Percentiles rank a stretch among this genome's conserved stretches.
These are phyloP conservation scores for Geococcyx californianus DNA, from an alignment of 2,113 vertebrate species.

Conservation along the genomic window DNA sequence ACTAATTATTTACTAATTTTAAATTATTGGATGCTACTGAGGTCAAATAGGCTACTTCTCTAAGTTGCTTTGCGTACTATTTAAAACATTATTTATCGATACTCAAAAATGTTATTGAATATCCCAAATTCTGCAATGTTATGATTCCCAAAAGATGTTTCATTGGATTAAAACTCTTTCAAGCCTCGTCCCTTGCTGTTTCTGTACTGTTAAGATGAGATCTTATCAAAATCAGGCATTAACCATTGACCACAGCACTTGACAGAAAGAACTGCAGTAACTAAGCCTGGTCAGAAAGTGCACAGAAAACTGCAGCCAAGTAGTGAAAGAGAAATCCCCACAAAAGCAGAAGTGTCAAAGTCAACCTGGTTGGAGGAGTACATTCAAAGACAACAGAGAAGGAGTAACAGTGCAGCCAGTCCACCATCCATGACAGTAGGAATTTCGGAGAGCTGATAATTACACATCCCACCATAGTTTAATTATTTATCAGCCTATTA, in stretches of 20 bases:
- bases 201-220: neutral
- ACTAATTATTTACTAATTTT: neutral
- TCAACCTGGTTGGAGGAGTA: neutral
- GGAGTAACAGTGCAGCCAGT: neutral
- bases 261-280: neutral
- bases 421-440: neutral
- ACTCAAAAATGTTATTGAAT: neutral
- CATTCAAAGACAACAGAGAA: neutral
- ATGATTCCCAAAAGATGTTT: neutral
- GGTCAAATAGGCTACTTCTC: neutral
- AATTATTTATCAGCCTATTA: slow-evolving; percentile 57
- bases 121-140: neutral
- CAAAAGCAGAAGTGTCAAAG: neutral
- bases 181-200: neutral
- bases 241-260: neutral
- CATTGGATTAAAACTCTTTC: neutral
- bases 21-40: neutral
- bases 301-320: neutral
- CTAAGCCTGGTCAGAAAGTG: neutral
- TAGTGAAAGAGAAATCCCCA: neutral
- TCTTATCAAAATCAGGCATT: neutral
- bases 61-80: neutral
- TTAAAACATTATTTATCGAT: neutral
- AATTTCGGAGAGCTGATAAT: neutral
- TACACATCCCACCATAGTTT: neutral